Conservation (phyloP, 2,888 invertebrate genomes). For the Himalopsyche tibetana region DNA sequence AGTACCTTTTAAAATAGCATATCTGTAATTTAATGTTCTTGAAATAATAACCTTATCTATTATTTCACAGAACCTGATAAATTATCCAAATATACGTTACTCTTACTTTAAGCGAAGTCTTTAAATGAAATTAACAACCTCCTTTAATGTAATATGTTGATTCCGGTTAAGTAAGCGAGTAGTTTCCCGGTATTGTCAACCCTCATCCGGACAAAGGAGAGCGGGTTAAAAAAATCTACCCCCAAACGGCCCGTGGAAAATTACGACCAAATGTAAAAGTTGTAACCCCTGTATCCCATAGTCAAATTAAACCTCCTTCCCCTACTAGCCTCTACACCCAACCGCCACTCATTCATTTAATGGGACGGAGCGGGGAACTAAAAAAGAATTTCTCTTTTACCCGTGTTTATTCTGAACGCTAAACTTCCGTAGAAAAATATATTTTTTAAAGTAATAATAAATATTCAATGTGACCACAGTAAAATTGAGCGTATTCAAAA, state of each 20-base stretch:
- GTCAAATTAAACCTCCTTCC: slow-evolving; percentile 24
- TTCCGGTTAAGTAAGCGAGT: background rate
- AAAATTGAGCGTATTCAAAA: too few species aligned
- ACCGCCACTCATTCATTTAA: background rate
- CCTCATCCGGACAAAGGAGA: background rate
- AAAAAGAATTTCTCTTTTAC: too few species aligned
- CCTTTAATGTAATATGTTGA: background rate
- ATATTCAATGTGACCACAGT: too few species aligned
- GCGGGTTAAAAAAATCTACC: background rate
- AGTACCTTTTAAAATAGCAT: background rate
- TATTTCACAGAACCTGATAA: background rate
- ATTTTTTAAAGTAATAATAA: too few species aligned
- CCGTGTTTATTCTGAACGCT: too few species aligned
- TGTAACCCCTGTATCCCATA: slow-evolving; percentile 38
- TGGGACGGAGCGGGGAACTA: background rate
- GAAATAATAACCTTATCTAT: background rate
- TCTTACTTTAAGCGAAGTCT: too few species aligned
- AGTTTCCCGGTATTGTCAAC: slow-evolving; percentile 13
- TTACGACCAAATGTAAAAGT: slow-evolving; percentile 40
- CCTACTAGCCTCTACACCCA: background rate
- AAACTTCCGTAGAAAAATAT: too few species aligned
- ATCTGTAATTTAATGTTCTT: background rate
- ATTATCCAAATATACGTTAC: background rate
- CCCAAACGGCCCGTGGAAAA: slow-evolving; percentile 11
- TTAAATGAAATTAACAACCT: too few species aligned